Evolutionary conservation across 2,113 vertebrate genomes (phyloP).

Genomic region (Neolamprologus kungweensis): DNA sequence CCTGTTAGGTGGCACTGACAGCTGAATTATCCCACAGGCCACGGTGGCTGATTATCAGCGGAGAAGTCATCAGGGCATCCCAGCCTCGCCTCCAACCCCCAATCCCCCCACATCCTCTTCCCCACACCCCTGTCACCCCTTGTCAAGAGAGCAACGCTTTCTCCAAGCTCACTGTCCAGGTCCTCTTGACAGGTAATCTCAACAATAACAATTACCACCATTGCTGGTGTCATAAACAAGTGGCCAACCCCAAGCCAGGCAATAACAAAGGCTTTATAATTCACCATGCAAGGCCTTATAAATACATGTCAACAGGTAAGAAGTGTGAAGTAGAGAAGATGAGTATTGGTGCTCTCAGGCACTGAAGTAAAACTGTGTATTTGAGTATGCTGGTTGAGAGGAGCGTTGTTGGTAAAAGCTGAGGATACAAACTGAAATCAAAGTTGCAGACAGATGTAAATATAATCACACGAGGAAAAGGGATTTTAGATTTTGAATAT

Average conservation of each 20-base stretch:
- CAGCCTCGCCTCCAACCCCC: slow-evolving; percentile 60
- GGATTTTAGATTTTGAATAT: not conserved
- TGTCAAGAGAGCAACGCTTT: slow-evolving; percentile 85
- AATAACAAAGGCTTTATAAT: slow-evolving; percentile 96
- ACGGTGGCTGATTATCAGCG: slow-evolving; percentile 94
- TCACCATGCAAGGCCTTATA: slow-evolving; percentile 79
- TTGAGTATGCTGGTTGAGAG: not conserved
- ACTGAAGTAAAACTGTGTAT: not conserved
- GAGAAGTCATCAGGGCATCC: slow-evolving; percentile 93
- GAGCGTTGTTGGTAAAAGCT: not conserved
- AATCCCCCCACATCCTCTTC: not conserved
- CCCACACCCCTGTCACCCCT: slow-evolving; percentile 93
- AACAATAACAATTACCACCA: slow-evolving; percentile 99
- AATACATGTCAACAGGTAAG: slow-evolving; percentile 95
- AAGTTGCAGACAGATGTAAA: not conserved
- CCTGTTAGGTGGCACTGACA: slow-evolving; percentile 90
- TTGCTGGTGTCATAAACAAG: slow-evolving; percentile 99
- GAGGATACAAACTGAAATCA: not conserved
- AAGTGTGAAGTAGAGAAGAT: slow-evolving; percentile 80
- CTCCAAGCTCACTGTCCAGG: slow-evolving; percentile 76
- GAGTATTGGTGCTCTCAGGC: not conserved
- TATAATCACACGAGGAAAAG: not conserved
- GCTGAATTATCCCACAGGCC: slow-evolving; percentile 98
- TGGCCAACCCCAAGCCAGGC: slow-evolving; percentile 82
- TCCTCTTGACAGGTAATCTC: slow-evolving; percentile 99